These are phyloP conservation scores for Pristionchus maxplancki DNA, from an alignment of 2,888 invertebrate genomes.

Conservation along the genomic window DNA sequence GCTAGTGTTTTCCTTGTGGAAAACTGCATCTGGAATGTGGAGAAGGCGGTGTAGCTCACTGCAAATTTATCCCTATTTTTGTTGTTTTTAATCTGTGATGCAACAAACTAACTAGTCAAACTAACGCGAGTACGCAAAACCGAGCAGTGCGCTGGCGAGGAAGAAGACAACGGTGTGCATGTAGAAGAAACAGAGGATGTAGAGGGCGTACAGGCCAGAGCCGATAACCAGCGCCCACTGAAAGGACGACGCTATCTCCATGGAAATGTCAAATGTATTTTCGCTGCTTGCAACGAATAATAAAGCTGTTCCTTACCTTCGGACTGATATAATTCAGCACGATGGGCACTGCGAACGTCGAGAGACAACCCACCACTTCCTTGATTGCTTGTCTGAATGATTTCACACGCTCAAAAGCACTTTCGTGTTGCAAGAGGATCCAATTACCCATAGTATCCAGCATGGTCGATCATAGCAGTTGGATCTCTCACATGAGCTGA, in stretches of 20 bases:
- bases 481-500: neutral
- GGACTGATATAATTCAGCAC: neutral
- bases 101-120: neutral
- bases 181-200: neutral
- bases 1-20: neutral
- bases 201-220: neutral
- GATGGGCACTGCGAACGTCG: neutral
- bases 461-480: neutral
- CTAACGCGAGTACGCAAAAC: neutral
- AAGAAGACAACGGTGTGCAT: neutral
- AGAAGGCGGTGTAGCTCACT: conserved; percentile 13
- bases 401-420: neutral
- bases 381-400: conserved; percentile 20
- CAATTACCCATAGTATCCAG: conserved; percentile 26
- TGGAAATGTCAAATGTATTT: neutral
- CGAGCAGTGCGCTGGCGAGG: neutral
- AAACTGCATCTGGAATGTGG: neutral
- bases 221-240: neutral
- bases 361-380: neutral
- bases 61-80: neutral
- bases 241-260: neutral
- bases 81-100: neutral
- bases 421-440: neutral
- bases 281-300: no score
- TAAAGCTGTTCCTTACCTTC: no score